Evolutionary conservation across 2,888 invertebrate genomes (phyloP).

Genomic region (Calameuta pallipes): DNA sequence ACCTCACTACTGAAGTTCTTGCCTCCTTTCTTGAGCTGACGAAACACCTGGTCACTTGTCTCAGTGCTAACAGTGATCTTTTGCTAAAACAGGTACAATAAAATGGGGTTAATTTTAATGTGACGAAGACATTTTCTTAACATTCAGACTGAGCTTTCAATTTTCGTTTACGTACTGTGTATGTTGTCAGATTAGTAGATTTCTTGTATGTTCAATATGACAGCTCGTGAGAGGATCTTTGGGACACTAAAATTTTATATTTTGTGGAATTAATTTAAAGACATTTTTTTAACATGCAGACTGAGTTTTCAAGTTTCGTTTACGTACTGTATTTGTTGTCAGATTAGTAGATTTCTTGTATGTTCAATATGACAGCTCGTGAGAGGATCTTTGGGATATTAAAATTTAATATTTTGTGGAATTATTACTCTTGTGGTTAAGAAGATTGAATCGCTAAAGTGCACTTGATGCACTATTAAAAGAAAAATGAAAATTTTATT

Average conservation of each 20-base stretch:
- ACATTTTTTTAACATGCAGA: neutral
- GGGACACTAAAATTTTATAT: too few species aligned
- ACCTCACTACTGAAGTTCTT: slow-evolving; percentile 93
- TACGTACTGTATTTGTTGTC: neutral
- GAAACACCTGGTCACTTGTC: slow-evolving; percentile 92
- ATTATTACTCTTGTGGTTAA: neutral
- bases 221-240: neutral
- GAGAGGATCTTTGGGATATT: neutral
- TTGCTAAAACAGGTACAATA: slow-evolving; percentile 86
- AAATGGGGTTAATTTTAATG: neutral
- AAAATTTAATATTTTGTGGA: neutral
- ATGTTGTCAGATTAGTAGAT: neutral
- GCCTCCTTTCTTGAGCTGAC: slow-evolving; percentile 91
- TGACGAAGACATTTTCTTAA: neutral
- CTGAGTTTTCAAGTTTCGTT: neutral
- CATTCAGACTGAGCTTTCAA: neutral
- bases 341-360: neutral
- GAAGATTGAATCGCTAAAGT: too few species aligned
- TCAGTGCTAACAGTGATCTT: slow-evolving; percentile 92
- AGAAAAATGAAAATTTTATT: neutral
- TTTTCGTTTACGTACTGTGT: neutral
- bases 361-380: neutral
- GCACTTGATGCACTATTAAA: too few species aligned
- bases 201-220: neutral
- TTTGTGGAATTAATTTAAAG: neutral